These are phyloP conservation scores for Seriola dumerili DNA, from an alignment of 2,113 vertebrate genomes.

Conservation along the genomic window DNA sequence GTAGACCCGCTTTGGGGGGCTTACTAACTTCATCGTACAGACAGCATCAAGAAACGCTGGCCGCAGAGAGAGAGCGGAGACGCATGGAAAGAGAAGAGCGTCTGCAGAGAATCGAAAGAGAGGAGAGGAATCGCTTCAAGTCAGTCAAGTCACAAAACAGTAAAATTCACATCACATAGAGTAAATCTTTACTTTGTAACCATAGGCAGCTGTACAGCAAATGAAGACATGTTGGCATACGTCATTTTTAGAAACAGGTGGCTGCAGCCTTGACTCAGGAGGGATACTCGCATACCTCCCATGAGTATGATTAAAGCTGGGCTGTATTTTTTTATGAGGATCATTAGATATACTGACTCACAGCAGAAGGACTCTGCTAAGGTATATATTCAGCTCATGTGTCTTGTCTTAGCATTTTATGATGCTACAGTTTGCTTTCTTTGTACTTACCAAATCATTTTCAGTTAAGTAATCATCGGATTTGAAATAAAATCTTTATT, in stretches of 20 bases:
- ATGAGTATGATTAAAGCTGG: conserved; percentile 27
- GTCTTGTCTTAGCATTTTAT: neutral
- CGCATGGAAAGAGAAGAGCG: conserved; percentile 94
- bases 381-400: conserved; percentile 6
- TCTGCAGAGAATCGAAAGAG: conserved; percentile 94
- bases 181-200: conserved; percentile 11
- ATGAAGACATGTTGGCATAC: neutral
- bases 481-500: neutral
- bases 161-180: neutral
- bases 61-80: conserved; percentile 92
- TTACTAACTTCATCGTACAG: conserved; percentile 94
- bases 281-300: conserved; percentile 25
- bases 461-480: neutral
- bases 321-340: conserved; percentile 40
- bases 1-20: conserved; percentile 88
- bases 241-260: conserved; percentile 9
- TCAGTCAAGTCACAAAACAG: conserved; percentile 76
- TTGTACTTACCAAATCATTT: neutral
- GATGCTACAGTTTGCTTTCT: neutral
- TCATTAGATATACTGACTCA: conserved; percentile 30
- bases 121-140: conserved; percentile 96
- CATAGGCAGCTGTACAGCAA: conserved; percentile 3
- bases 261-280: conserved; percentile 22
- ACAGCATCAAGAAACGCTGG: conserved; percentile 96
- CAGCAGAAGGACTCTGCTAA: neutral